Conservation (phyloP, 1,140 invertebrate species). For the Papilio machaon region DNA sequence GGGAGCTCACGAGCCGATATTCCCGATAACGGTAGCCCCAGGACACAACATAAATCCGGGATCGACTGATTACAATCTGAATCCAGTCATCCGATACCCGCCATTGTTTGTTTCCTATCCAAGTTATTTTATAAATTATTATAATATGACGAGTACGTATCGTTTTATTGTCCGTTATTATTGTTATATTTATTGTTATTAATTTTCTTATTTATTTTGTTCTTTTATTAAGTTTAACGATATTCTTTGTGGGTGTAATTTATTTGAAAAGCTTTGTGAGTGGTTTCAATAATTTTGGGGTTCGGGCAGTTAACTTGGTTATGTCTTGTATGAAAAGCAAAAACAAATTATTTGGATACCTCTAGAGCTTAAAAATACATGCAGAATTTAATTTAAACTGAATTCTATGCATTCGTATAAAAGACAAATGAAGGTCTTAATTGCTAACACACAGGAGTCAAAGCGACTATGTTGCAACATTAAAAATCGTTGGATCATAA, state of each 20-base stretch:
- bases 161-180: constrained; percentile 23
- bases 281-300: not conserved
- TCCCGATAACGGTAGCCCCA: constrained; percentile 51
- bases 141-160: constrained; percentile 23
- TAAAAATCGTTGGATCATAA: constrained; percentile 15
- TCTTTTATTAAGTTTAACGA: not conserved
- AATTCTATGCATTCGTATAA: not conserved
- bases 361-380: not conserved
- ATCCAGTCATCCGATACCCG: constrained; percentile 55
- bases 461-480: not conserved
- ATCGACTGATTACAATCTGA: constrained; percentile 49
- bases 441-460: not conserved
- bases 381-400: not conserved
- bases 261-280: not conserved
- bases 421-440: not conserved
- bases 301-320: not conserved
- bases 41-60: constrained; percentile 50
- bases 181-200: constrained; percentile 12
- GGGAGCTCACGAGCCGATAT: constrained; percentile 19
- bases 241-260: not conserved
- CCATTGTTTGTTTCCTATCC: constrained; percentile 47
- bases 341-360: not conserved
- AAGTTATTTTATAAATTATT: constrained; percentile 39
- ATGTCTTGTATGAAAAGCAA: not conserved
- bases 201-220: not conserved